phyloP scores from a whole-genome alignment of 2,888 invertebrate genomes.

The Eledona agricola region DNA sequence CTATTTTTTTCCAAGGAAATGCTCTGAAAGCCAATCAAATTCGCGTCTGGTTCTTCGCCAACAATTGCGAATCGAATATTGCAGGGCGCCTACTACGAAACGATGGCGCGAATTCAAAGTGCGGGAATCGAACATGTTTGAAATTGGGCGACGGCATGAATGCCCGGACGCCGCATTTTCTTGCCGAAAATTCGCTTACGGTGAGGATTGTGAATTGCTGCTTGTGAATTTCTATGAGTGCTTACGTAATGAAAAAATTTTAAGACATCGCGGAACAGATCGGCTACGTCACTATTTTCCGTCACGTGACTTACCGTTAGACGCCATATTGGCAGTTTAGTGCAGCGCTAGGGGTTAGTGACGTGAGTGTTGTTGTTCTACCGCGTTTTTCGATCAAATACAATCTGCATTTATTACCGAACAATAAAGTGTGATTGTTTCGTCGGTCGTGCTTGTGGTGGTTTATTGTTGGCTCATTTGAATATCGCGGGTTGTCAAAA shows the following conservation, averaged over 20 bases:
- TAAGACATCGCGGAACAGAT: conserved; percentile 59
- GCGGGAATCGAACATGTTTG: conserved; percentile 7
- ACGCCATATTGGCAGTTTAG: conserved; percentile 70
- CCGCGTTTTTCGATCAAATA: conserved; percentile 41
- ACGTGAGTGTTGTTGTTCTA: conserved; percentile 56
- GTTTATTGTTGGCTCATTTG: conserved; percentile 53
- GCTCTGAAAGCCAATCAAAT: too few species aligned
- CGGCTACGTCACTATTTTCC: conserved; percentile 64
- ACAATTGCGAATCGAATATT: conserved; percentile 18
- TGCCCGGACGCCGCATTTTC: too few species aligned
- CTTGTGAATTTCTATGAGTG: conserved; percentile 50
- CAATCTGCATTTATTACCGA: conserved; percentile 39
- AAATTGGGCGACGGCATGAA: too few species aligned
- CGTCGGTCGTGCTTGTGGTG: conserved; percentile 32
- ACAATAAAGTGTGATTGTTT: conserved; percentile 24
- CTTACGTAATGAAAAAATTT: conserved; percentile 61
- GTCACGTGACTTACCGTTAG: conserved; percentile 68
- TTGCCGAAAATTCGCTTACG: conserved; percentile 18
- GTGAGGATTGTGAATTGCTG: too few species aligned
- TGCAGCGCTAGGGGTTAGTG: conserved; percentile 64
- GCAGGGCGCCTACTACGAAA: too few species aligned
- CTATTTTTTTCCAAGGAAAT: too few species aligned
- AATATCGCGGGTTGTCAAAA: conserved; percentile 60
- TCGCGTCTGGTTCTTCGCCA: too few species aligned
- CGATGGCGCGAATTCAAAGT: conserved; percentile 27